Percentiles rank a stretch among this genome's conserved stretches.
These are phyloP conservation scores for Hydriomena furcata DNA, from an alignment of 2,888 invertebrate genomes.

Conservation along the genomic window DNA sequence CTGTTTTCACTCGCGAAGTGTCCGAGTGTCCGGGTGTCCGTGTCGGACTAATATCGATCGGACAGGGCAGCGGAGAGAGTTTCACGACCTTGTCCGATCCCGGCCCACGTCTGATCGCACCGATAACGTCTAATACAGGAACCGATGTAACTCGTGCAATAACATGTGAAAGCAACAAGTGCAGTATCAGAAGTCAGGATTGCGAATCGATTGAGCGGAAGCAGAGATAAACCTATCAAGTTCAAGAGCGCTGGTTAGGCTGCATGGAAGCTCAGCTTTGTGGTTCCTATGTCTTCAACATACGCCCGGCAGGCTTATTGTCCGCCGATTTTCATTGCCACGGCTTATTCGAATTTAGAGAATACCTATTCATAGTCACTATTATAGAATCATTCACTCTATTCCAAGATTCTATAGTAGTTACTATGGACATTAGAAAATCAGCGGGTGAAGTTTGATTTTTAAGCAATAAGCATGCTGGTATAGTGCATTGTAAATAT, in stretches of 20 bases:
- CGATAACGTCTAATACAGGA: constrained; percentile 64
- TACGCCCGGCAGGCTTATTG: too few relatives aligned
- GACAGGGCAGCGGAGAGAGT: constrained; percentile 64
- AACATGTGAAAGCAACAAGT: constrained; percentile 74
- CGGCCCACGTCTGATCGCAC: constrained; percentile 54
- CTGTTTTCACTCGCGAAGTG: constrained; percentile 61
- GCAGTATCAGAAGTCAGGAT: constrained; percentile 58
- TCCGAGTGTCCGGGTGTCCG: constrained; percentile 45
- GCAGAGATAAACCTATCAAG: constrained; percentile 48
- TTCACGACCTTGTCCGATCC: constrained; percentile 44
- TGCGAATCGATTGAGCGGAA: constrained; percentile 47
- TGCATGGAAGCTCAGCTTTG: background rate
- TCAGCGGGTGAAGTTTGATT: too few relatives aligned
- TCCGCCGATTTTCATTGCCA: too few relatives aligned
- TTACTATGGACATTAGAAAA: too few relatives aligned
- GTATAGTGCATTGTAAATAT: too few relatives aligned
- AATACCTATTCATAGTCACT: too few relatives aligned
- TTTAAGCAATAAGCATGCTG: too few relatives aligned
- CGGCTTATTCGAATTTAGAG: too few relatives aligned
- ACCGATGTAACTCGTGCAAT: constrained; percentile 55
- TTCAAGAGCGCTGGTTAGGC: constrained; percentile 61
- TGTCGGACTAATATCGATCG: constrained; percentile 63
- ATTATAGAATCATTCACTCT: too few relatives aligned
- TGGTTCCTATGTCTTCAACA: too few relatives aligned
- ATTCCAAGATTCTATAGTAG: too few relatives aligned